phyloP scores from a whole-genome alignment of 2,888 invertebrate genomes.

The Drosophila tanythrix region DNA sequence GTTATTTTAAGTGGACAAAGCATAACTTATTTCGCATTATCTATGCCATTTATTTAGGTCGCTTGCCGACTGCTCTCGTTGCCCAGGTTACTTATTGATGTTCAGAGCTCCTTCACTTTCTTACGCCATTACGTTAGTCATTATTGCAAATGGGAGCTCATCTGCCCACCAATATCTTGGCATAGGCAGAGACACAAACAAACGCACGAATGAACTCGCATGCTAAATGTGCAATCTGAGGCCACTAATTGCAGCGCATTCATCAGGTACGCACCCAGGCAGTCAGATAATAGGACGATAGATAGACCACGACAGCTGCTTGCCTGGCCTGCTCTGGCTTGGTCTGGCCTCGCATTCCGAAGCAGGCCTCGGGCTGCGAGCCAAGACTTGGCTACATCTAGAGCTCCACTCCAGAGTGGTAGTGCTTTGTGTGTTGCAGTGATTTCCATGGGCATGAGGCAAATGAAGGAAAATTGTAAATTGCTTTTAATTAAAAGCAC shows the following conservation, averaged over 20 bases:
- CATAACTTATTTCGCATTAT: constrained; percentile 12
- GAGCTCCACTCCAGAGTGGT: neutral
- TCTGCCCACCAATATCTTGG: constrained; percentile 40
- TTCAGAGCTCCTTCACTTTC: constrained; percentile 1
- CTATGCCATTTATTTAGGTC: constrained; percentile 12
- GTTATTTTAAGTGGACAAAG: neutral
- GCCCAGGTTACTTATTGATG: constrained; percentile 20
- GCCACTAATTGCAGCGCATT: constrained; percentile 74
- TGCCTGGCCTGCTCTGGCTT: neutral
- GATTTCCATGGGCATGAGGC: constrained; percentile 56
- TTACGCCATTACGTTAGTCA: constrained; percentile 35
- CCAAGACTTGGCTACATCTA: neutral
- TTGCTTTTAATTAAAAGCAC: constrained; percentile 82
- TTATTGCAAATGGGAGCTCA: constrained; percentile 50
- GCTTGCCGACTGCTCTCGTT: neutral
- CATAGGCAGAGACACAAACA: constrained; percentile 35
- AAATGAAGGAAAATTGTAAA: constrained; percentile 79
- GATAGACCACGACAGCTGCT: constrained; percentile 47
- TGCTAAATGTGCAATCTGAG: constrained; percentile 75
- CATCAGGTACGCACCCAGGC: constrained; percentile 69
- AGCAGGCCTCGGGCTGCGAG: constrained; percentile 1
- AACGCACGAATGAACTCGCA: constrained; percentile 26
- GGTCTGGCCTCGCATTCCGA: constrained; percentile 2
- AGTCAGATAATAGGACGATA: constrained; percentile 30
- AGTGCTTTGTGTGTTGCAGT: constrained; percentile 26